phyloP scores from a whole-genome alignment of 2,113 vertebrate genomes.

The Dicaeum eximium region DNA sequence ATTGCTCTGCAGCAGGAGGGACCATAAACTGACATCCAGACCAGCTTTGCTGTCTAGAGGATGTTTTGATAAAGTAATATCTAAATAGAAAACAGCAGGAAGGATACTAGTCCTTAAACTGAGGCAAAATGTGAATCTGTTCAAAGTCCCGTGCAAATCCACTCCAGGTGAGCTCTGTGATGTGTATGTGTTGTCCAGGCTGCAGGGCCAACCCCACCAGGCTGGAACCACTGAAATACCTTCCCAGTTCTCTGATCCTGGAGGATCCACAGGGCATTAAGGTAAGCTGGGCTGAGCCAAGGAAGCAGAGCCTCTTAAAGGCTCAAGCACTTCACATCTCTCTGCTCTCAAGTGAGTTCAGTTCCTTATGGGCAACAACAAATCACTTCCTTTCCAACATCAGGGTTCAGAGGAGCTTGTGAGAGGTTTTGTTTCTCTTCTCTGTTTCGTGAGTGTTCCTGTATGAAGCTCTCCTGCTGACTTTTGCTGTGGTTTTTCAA shows the following conservation, averaged over 20 bases:
- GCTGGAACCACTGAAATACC: background rate
- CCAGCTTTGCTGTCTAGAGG: background rate
- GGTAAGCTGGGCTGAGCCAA: background rate
- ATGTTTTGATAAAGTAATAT: background rate
- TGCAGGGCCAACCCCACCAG: fast-evolving
- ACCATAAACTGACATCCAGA: background rate
- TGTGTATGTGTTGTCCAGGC: background rate
- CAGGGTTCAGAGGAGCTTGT: background rate
- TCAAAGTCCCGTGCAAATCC: background rate
- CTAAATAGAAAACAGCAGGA: background rate
- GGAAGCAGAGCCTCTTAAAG: background rate
- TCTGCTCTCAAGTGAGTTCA: background rate
- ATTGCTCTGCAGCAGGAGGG: background rate
- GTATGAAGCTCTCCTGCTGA: background rate
- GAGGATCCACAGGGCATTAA: background rate
- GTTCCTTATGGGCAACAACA: background rate
- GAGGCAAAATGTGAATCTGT: background rate
- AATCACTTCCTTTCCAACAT: background rate
- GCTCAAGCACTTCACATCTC: background rate
- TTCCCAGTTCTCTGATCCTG: background rate
- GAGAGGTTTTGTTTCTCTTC: background rate
- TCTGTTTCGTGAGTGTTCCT: background rate
- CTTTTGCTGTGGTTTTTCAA: background rate
- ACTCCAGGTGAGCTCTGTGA: background rate
- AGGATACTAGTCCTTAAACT: background rate